phyloP scores from a whole-genome alignment of 2,888 invertebrate genomes.

The Panorpa germanica region DNA sequence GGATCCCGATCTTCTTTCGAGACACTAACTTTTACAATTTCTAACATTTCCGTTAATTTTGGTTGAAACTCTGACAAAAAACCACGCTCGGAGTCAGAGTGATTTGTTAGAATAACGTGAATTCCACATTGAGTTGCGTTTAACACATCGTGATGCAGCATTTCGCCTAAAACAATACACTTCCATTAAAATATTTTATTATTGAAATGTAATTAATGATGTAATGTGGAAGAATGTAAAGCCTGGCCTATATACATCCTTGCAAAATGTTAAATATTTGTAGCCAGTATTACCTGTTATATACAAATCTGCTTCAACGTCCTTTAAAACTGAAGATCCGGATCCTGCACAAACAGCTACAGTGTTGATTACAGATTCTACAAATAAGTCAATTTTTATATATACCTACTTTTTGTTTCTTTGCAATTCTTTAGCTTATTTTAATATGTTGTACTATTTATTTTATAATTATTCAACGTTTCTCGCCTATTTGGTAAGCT shows the following conservation, averaged over 20 bases:
- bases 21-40: slow-evolving; percentile 40
- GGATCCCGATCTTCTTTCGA: slow-evolving; percentile 65
- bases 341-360: slow-evolving; percentile 85
- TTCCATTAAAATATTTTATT: no score
- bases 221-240: no score
- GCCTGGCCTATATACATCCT: no score
- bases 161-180: slow-evolving; percentile 46
- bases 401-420: no score
- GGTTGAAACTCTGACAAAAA: slow-evolving; percentile 43
- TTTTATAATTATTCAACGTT: slow-evolving; percentile 14
- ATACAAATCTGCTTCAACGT: slow-evolving; percentile 55
- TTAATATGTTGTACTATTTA: slow-evolving; percentile 1
- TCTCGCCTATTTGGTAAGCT: no score
- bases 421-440: slow-evolving; percentile 2
- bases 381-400: slow-evolving; percentile 21
- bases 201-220: no score
- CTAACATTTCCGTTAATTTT: slow-evolving; percentile 21
- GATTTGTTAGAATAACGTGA: slow-evolving; percentile 76
- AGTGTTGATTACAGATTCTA: slow-evolving; percentile 30
- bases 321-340: slow-evolving; percentile 58
- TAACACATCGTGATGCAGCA: slow-evolving; percentile 86
- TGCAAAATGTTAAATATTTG: no score
- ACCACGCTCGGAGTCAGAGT: slow-evolving; percentile 86
- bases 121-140: slow-evolving; percentile 65
- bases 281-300: slow-evolving; percentile 63